Conservation (phyloP, 64 coral and sea anemone species). For the Stichodactyla mertensii region DNA sequence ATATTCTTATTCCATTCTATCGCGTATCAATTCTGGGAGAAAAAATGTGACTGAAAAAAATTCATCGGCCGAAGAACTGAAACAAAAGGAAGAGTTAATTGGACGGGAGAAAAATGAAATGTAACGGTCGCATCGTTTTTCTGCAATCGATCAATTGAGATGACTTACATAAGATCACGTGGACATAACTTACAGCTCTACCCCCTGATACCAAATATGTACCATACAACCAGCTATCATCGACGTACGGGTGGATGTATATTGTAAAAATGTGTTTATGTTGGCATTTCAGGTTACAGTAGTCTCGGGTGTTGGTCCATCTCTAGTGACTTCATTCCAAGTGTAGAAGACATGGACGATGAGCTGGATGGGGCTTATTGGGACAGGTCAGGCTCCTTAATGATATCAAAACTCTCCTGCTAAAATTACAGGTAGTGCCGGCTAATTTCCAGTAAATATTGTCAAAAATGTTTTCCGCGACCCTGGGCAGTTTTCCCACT, state of each 20-base stretch:
- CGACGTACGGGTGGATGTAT: not conserved
- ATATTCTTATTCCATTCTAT: not conserved
- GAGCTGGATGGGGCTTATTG: slow-evolving; percentile 42
- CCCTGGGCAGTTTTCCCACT: no score
- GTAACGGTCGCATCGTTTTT: no score
- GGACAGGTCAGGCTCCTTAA: slow-evolving; percentile 25
- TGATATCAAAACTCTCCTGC: not conserved
- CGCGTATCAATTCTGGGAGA: no score
- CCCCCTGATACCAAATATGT: no score
- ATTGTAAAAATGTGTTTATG: not conserved
- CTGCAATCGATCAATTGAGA: not conserved
- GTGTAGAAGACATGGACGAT: slow-evolving; percentile 21
- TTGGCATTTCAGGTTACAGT: slow-evolving; percentile 10
- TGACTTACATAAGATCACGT: not conserved
- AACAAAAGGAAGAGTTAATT: no score
- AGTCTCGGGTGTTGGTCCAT: slow-evolving; percentile 35
- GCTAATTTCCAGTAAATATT: no score
- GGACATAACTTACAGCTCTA: not conserved
- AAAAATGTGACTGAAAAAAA: not conserved
- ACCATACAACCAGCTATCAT: not conserved
- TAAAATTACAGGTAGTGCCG: no score
- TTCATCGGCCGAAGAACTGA: no score
- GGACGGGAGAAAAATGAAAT: no score
- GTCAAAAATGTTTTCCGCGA: no score
- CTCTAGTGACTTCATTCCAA: not conserved